These are phyloP conservation scores for Caenorhabditis afra DNA, from an alignment of 2,888 invertebrate species.

Conservation along the genomic window DNA sequence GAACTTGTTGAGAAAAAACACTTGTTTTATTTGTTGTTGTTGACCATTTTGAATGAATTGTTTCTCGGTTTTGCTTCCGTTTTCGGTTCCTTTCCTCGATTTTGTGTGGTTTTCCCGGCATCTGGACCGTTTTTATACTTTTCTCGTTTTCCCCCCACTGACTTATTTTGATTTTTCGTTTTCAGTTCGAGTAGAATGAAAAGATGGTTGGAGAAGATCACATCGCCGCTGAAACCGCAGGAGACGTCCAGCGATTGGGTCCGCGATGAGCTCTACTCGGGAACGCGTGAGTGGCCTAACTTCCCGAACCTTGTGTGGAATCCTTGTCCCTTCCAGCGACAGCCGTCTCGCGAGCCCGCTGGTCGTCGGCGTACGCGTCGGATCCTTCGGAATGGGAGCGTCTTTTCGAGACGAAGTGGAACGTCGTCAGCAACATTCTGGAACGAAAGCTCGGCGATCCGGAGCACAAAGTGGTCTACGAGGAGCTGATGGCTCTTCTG, in stretches of 20 bases:
- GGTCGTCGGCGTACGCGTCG: conserved; percentile 75
- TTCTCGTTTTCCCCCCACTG: no score
- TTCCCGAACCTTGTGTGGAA: not conserved
- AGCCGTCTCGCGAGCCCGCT: conserved; percentile 38
- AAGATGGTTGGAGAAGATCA: conserved; percentile 54
- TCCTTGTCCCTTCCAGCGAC: conserved; percentile 30
- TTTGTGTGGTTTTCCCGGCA: not conserved
- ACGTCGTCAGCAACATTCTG: conserved; percentile 50
- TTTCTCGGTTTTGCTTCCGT: not conserved
- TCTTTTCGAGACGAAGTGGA: conserved; percentile 70
- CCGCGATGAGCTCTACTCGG: conserved; percentile 44
- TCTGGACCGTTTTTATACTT: not conserved
- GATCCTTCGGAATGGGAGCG: conserved; percentile 78
- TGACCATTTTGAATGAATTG: conserved; percentile 4
- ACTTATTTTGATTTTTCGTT: not conserved
- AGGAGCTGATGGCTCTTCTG: conserved; percentile 67
- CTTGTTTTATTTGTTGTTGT: conserved; percentile 12
- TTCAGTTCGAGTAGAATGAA: conserved; percentile 19
- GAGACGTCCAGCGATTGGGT: conserved; percentile 48
- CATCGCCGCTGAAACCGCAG: conserved; percentile 47
- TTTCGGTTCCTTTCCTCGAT: not conserved
- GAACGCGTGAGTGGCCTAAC: conserved; percentile 34
- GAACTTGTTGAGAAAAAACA: no score
- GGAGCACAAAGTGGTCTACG: conserved; percentile 65
- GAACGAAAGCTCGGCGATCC: conserved; percentile 60